Conservation (phyloP, 1,140 invertebrate genomes). For the Drosophila nigrodunni region DNA sequence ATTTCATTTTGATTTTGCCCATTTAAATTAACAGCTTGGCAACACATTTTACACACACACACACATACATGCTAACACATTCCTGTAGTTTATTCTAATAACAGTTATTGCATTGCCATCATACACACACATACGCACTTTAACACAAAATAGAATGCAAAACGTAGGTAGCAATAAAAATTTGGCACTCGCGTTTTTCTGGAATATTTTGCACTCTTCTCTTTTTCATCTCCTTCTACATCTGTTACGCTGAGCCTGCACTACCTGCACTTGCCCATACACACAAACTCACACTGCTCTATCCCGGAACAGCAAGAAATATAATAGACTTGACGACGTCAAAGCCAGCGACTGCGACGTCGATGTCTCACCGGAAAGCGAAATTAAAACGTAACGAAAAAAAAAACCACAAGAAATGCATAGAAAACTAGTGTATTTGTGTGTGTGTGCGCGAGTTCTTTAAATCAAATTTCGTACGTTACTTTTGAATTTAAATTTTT, state of each 20-base stretch:
- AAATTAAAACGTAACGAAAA: not conserved
- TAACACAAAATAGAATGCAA: slow-evolving; percentile 2
- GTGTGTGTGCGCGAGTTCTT: not conserved
- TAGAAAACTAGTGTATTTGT: not conserved
- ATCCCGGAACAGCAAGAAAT: not conserved
- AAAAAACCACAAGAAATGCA: slow-evolving; percentile 5
- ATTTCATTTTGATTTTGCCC: slow-evolving; percentile 30
- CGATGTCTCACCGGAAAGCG: slow-evolving; percentile 4
- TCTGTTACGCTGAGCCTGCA: not conserved
- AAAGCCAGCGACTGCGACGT: not conserved
- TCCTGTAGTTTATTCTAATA: not conserved
- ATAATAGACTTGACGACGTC: slow-evolving; percentile 1
- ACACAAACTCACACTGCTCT: not conserved
- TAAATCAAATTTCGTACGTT: not conserved
- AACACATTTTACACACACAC: slow-evolving; percentile 10
- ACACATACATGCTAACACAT: not conserved
- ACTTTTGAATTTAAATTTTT: not conserved
- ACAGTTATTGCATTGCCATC: slow-evolving; percentile 17
- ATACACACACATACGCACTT: slow-evolving; percentile 4
- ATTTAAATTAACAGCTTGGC: slow-evolving; percentile 12
- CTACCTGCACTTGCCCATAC: slow-evolving; percentile 5
- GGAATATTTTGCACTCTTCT: not conserved
- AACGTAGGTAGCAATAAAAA: slow-evolving; percentile 5
- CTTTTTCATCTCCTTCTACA: not conserved
- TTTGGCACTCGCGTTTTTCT: slow-evolving; percentile 14